These are phyloP conservation scores for Penelope pileata DNA, from an alignment of 2,113 vertebrate genomes.

Conservation along the genomic window DNA sequence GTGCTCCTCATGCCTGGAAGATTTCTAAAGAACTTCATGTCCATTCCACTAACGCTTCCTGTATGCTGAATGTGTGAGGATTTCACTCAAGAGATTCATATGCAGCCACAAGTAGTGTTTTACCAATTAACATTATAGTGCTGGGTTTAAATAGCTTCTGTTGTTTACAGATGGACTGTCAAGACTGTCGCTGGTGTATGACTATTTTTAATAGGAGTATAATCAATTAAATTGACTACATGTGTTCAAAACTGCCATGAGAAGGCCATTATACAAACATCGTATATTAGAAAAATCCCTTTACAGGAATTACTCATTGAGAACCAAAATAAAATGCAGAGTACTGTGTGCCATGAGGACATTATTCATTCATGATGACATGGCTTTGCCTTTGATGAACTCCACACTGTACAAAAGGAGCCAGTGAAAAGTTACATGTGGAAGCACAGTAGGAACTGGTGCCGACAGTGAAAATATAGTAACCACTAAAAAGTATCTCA, in stretches of 20 bases:
- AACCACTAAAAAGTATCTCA: conserved; percentile 15
- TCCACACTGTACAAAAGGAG: not conserved
- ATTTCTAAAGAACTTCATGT: not conserved
- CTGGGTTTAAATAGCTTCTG: conserved; percentile 54
- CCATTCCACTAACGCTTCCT: not conserved
- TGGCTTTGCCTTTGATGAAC: conserved; percentile 14
- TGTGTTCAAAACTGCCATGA: conserved; percentile 35
- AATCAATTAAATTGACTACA: conserved; percentile 65
- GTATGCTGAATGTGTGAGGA: not conserved
- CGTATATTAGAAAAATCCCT: conserved; percentile 6
- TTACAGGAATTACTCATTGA: conserved; percentile 29
- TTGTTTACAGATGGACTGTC: conserved; percentile 64
- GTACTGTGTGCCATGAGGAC: not conserved
- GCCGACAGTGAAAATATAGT: conserved; percentile 38
- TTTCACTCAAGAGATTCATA: conserved; percentile 4
- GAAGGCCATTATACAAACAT: conserved; percentile 13
- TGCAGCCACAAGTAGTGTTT: not conserved
- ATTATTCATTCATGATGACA: conserved; percentile 11
- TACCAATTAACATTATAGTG: conserved; percentile 16
- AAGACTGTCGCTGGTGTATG: conserved; percentile 30
- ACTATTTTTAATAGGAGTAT: conserved; percentile 54
- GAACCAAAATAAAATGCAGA: conserved; percentile 12
- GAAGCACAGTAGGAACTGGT: not conserved
- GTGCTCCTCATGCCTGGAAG: not conserved
- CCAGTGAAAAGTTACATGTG: conserved; percentile 28